These are phyloP conservation scores for Melikaiella ostensackeni DNA, from an alignment of 2,888 invertebrate genomes.

Conservation along the genomic window DNA sequence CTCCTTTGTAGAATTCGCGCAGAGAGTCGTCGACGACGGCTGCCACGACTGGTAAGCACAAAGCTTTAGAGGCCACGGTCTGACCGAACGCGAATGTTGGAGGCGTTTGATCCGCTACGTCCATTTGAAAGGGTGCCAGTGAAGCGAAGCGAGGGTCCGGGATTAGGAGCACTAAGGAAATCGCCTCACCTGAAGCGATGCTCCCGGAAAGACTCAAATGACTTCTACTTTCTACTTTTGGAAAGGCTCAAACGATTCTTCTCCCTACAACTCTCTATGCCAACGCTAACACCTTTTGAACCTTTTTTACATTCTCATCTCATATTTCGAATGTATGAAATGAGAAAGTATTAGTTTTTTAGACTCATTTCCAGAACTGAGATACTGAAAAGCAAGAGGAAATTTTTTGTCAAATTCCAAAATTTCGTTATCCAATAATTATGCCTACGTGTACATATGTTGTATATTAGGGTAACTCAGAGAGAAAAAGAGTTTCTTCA, in stretches of 20 bases:
- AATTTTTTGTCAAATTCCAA: no score
- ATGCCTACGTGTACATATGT: no score
- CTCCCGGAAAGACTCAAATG: constrained; percentile 45
- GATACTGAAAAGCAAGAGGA: no score
- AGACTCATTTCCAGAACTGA: no score
- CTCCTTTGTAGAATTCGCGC: constrained; percentile 56
- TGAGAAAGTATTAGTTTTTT: no score
- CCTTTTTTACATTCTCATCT: neutral
- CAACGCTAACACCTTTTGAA: neutral
- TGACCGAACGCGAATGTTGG: constrained; percentile 34
- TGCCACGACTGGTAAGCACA: constrained; percentile 57
- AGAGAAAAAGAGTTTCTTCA: no score
- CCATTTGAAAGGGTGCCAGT: constrained; percentile 75
- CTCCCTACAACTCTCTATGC: neutral
- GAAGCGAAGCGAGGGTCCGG: constrained; percentile 58
- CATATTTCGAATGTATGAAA: no score
- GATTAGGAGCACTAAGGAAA: constrained; percentile 54
- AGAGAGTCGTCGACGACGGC: constrained; percentile 52
- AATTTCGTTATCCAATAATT: no score
- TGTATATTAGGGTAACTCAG: no score
- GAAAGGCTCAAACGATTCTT: constrained; percentile 1
- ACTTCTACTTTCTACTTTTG: neutral
- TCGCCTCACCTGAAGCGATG: constrained; percentile 51
- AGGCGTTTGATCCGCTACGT: constrained; percentile 68
- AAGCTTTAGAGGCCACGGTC: constrained; percentile 45